phyloP scores from a whole-genome alignment of 2,113 vertebrate species.

The Condylura cristata region DNA sequence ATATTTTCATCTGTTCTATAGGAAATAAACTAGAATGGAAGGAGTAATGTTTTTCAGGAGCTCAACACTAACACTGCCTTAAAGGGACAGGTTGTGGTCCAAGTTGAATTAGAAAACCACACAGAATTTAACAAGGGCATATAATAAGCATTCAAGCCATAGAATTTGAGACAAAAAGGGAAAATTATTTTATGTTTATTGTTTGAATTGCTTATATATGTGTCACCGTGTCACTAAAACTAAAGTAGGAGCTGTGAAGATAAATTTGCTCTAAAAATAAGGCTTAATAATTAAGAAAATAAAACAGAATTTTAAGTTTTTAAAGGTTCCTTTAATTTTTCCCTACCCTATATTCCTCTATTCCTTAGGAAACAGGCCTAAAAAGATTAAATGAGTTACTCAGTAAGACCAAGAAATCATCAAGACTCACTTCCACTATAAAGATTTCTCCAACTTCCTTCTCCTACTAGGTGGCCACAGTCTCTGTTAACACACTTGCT shows the following conservation, averaged over 20 bases:
- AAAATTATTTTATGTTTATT: not conserved
- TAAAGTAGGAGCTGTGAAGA: too few species aligned
- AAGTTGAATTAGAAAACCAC: not conserved
- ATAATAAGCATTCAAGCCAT: not conserved
- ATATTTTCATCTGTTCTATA: not conserved
- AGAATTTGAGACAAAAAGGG: not conserved
- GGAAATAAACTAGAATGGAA: not conserved
- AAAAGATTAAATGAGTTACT: conserved; percentile 34
- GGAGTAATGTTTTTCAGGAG: conserved; percentile 2
- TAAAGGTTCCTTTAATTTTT: conserved; percentile 52
- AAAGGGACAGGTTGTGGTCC: not conserved
- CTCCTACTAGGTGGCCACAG: not conserved
- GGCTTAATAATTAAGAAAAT: too few species aligned
- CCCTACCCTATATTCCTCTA: conserved; percentile 7
- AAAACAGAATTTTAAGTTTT: too few species aligned
- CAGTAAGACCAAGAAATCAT: conserved; percentile 22
- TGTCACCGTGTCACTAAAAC: conserved; percentile 1
- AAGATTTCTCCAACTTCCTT: conserved; percentile 36
- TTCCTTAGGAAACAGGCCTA: not conserved
- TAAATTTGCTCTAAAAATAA: too few species aligned
- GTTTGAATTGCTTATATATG: not conserved
- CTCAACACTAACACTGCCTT: conserved; percentile 11
- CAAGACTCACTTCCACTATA: not conserved
- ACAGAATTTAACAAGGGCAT: not conserved
- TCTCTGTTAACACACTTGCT: not conserved